Evolutionary conservation across 1,140 invertebrate genomes (phyloP), one percentile per base, ranked within the genome.

Genomic region (Cherax quadricarinatus): DNA sequence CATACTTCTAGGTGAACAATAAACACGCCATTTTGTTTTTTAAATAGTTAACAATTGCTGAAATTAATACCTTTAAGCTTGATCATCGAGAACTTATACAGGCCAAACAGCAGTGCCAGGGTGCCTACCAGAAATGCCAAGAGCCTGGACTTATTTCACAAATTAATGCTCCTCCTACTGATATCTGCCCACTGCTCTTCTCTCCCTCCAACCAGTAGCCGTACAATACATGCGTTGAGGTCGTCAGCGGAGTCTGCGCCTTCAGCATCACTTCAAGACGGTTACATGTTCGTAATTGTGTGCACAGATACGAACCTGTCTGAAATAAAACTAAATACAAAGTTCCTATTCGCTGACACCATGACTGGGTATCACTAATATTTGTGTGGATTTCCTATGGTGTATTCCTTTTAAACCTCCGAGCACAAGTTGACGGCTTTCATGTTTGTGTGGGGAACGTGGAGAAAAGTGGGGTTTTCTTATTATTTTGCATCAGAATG

Each of bases 291-390:
- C 62, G 21, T 49, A 62, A 5, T 70, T 70, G n/a, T 41, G 83
- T 82, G 48, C 49, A 89, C n/a, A 83, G 48, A 89, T 16, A 83
- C 21, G 62, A 83, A 62, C 66, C 60, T 83, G 66, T 89, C 21
- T 83, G 48, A 89, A 30, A 82, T 82, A 89, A 24, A 83, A 83
- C 66, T 48, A 73, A 81, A 89, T 83, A 89, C 79, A 73, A 83
- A 75, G 60, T 75, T 89, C 41, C 80, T 73, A 57, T 83, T 83
- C 81, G 80, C 88, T 89, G 88, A 89, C 80, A 89, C 80, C 88
- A 89, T 84, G 66, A 83, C 66, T 89, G 49, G 66, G 88, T 84
- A 89, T 80, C 78, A 73, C 51, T 80, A 57, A 83, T 60, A 80
- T 57, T 85, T 70, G 86, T 60, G 78, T 80, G 73, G 53, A 80